phyloP scores from a whole-genome alignment of 1,140 invertebrate genomes.

The Drosophila virilis region DNA sequence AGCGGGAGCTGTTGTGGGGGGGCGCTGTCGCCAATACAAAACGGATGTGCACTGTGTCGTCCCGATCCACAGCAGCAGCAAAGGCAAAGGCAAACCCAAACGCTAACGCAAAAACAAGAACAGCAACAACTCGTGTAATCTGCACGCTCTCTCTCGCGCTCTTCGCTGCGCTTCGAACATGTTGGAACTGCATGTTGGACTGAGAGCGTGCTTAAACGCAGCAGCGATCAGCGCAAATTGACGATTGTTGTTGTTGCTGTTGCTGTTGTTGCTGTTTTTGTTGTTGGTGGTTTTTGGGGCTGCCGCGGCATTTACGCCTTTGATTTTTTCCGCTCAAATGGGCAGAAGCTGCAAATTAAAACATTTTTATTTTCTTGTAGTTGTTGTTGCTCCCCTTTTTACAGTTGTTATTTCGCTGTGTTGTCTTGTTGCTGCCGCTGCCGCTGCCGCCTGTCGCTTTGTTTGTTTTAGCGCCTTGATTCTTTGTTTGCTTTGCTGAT shows the following conservation, averaged over 20 bases:
- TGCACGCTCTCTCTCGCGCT: slow-evolving; percentile 26
- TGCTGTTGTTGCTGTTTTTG: slow-evolving; percentile 18
- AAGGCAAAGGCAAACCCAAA: neutral
- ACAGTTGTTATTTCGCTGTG: slow-evolving; percentile 50
- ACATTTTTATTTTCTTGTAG: slow-evolving; percentile 60
- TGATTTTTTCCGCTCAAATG: slow-evolving; percentile 79
- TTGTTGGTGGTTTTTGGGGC: slow-evolving; percentile 46
- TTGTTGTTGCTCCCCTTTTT: slow-evolving; percentile 33
- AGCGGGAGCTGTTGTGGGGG: slow-evolving; percentile 2
- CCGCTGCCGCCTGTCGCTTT: slow-evolving; percentile 10
- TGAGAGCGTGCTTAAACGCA: slow-evolving; percentile 27
- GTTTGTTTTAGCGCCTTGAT: slow-evolving; percentile 61
- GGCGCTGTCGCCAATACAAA: slow-evolving; percentile 77
- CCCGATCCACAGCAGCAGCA: slow-evolving; percentile 20
- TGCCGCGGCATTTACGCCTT: slow-evolving; percentile 68
- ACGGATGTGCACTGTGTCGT: slow-evolving; percentile 58
- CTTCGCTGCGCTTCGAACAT: slow-evolving; percentile 58
- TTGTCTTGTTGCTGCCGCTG: slow-evolving; percentile 31
- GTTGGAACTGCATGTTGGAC: slow-evolving; percentile 38
- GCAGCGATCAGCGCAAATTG: slow-evolving; percentile 36
- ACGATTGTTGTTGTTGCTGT: slow-evolving; percentile 23
- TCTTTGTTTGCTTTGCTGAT: slow-evolving; percentile 83
- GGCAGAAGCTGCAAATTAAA: slow-evolving; percentile 83
- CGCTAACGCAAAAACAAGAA: neutral
- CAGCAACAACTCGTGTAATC: slow-evolving; percentile 37